Percentiles rank a stretch among this genome's conserved stretches.
These are phyloP conservation scores for Phoxinus phoxinus DNA, from an alignment of 2,113 vertebrate species.

Conservation along the genomic window DNA sequence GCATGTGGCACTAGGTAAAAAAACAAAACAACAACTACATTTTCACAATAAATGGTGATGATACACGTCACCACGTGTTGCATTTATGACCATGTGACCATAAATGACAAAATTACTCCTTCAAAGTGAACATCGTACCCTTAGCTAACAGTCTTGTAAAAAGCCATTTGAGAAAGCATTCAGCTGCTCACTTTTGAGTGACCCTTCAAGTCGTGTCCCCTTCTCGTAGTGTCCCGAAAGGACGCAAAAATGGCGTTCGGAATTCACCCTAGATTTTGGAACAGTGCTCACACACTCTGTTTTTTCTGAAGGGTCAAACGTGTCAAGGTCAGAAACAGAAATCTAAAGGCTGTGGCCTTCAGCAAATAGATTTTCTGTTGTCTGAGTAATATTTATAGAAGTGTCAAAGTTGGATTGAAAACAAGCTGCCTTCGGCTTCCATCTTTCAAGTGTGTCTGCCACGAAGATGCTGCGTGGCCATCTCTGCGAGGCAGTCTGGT, in stretches of 20 bases:
- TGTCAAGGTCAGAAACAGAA: constrained; percentile 51
- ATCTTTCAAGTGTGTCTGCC: constrained; percentile 53
- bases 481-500: constrained; percentile 46
- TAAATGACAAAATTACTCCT: neutral
- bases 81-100: neutral
- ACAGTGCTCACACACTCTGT: neutral
- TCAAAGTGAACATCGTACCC: neutral
- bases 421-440: constrained; percentile 53
- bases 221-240: neutral
- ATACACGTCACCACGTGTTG: neutral
- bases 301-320: constrained; percentile 16
- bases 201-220: too few species aligned
- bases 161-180: neutral
- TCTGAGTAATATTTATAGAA: constrained; percentile 65
- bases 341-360: constrained; percentile 45
- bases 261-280: neutral
- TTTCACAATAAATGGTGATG: too few species aligned
- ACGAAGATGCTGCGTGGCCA: constrained; percentile 47
- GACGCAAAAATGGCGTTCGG: neutral
- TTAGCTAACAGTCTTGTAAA: constrained; percentile 7
- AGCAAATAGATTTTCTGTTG: constrained; percentile 60
- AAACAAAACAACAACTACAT: neutral
- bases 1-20: neutral
- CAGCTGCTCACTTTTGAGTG: neutral
- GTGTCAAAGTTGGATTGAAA: constrained; percentile 52